Evolutionary conservation across 2,888 invertebrate genomes (phyloP), one percentile per base, ranked within the genome.

Genomic region (Aphidius colemani): DNA sequence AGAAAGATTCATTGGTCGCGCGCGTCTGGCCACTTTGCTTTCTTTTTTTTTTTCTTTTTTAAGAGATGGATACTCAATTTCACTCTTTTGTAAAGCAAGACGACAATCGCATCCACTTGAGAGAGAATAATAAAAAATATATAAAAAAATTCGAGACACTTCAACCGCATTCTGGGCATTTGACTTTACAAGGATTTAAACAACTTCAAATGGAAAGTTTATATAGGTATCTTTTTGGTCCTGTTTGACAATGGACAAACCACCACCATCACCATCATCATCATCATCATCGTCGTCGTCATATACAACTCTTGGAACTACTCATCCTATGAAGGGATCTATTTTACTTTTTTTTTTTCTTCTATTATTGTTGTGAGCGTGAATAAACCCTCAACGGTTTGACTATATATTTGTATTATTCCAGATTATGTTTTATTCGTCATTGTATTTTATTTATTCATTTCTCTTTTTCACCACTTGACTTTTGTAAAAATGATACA

Each of bases 101-200:
- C 74, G 77, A 81, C 81, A 81, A 81, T 81, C 72, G 80, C 58
- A 72, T 67, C 77, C 78, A 79, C 78, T 81, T 74, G 75, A 80
- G 71, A 75, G 66, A 70, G 75, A 66, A 74, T 77, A 78, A 30
- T 30, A 30, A 30, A 30, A 30, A 30, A 30, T 5, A 30, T 4
- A 30, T 30, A 5, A 30, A 30, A 30, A 30, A 30, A 30, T 30
- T 30, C 30, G 72, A 73, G 78, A 79, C 77, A 78, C 78, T 75
- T 64, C 61, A 64, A 71, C 68, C 76, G 71, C 70, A 70, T 76
- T 70, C 55, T 41, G 58, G 46, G 55, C 46, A 68, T 70, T 66
- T 67, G 71, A 72, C 68, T 73, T 72, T 74, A 79, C 76, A 77
- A 78, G 75, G 78, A 80, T 79, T 80, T 80, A 80, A 80, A 76